Evolutionary conservation across 2,888 invertebrate species (phyloP), one percentile per base, ranked within the genome.

Genomic region (Boloria euphrosyne): DNA sequence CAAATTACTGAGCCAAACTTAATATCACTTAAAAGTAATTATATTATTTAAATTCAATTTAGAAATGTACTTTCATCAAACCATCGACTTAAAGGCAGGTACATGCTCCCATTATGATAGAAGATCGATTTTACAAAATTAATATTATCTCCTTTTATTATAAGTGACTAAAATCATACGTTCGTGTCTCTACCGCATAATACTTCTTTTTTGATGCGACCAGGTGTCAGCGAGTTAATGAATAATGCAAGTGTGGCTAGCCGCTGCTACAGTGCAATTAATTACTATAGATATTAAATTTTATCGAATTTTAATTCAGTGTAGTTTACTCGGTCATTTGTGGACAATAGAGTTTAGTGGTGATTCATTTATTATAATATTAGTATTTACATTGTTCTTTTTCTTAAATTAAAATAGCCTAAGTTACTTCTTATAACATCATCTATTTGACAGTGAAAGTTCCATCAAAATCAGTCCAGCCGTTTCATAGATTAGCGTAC

Each of bases 171-270:
- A 62, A 55, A 55, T 62, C 54, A 55, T 59, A 17, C 38, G 27
- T 59, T 62, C 22, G 43, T 46, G 53, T 62, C 22, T 53, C 13
- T 14, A 53, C 17, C 31, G 27, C 27, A 31, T 22, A 62, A 62
- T 62, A 62, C 31, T 62, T 55, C 54, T 55, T 62, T 55, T 62
- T 38, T 53, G 31, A 63, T 7, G 4, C 27, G 50, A 54, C 63
- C 55, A 63, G 63, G 63, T 63, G 63, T 50, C 27, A 47, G 54
- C 43, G n/a, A 38, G 16, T 27, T 62, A 53, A 63, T 63, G 63
- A 63, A 63, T 63, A 63, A 63, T 63, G 55, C 53, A 57, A 47
- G 17, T 55, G n/a, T 7, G n/a, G 43, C 50, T 44, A 47, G 49
- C 22, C 44, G 18, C 50, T 51, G 38, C 16, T 47, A 49, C 47